Conservation (phyloP, 1,140 invertebrate species). For the Apis laboriosa region DNA sequence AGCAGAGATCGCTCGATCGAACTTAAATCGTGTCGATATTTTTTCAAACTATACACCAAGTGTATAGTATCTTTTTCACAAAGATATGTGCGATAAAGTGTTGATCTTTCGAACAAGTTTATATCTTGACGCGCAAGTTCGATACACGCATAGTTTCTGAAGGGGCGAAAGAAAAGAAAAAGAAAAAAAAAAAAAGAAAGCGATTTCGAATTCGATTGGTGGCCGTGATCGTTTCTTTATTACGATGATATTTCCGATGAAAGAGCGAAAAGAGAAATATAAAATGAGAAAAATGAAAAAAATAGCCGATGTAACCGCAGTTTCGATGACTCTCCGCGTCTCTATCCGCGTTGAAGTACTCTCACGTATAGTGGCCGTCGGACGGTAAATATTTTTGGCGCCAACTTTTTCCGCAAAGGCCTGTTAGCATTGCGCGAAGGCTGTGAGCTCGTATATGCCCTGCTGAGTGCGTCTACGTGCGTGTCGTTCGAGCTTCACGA, state of each 20-base stretch:
- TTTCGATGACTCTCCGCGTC: conserved; percentile 21
- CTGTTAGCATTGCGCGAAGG: conserved; percentile 66
- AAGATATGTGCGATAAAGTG: conserved; percentile 31
- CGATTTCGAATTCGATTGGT: not conserved
- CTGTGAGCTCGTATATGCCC: conserved; percentile 42
- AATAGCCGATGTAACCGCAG: not conserved
- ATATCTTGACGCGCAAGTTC: too few species aligned
- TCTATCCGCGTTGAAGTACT: conserved; percentile 48
- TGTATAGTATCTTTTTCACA: not conserved
- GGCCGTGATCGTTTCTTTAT: too few species aligned
- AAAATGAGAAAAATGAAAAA: not conserved
- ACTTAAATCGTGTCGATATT: not conserved
- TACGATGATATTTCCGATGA: too few species aligned
- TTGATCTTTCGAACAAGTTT: not conserved
- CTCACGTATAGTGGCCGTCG: conserved; percentile 60
- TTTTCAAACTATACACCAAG: not conserved
- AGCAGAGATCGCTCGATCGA: conserved; percentile 3
- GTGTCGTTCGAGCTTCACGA: conserved; percentile 56
- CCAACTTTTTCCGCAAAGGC: conserved; percentile 70
- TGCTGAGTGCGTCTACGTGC: conserved; percentile 54
- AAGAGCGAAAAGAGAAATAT: not conserved
- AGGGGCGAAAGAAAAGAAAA: too few species aligned
- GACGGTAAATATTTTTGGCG: conserved; percentile 75
- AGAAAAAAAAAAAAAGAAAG: too few species aligned
- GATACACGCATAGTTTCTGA: too few species aligned